Base-by-base conservation (phyloP, 2,113 vertebrate species). In the Amblyornis subalaris region DNA sequence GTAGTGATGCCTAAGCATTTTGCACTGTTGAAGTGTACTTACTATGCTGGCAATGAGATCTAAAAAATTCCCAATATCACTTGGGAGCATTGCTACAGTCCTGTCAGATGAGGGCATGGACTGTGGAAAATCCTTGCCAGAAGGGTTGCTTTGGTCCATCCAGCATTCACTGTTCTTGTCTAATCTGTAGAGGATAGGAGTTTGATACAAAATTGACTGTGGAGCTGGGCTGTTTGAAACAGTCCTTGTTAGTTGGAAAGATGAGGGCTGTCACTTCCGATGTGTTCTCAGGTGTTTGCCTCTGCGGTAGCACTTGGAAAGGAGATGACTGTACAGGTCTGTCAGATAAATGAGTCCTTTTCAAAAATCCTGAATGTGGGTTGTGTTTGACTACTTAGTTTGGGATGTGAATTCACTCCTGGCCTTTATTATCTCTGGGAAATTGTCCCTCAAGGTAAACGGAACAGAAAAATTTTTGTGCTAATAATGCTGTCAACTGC, bases 31-130 rank as follows among this genome's bases (percentile, higher is more conserved):
- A 36, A 79, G 12, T 33, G 17, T 38, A 14, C 21, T 58, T 54
- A n/a, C 6, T 64, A 0, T 23, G 11, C 10, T n/a, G 48, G 61
- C 65, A 50, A 23, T 23, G 42, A 31, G 13, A 19, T 61, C 14
- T 58, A 21, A 72, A 61, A 67, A 44, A 24, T 25, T 66, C 26
- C 31, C 31, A 38, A 2, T 35, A 24, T 47, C 42, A 31, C 20
- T 11, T 60, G 29, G n/a, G 29, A 92, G 26, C 16, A 9, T 74
- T 86, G 69, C 29, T 54, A 14, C 33, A 38, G 13, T 45, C 45
- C 38, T 69, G 14, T 33, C 9, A 3, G 29, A 11, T 45, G 54
- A 90, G 33, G 17, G 17, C 0, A 0, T 1, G 3, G 33, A 10
- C 31, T 76, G 9, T 35, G 47, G 64, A 86, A 82, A 58, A 55